Evolutionary conservation across 2,888 invertebrate genomes (phyloP).

Genomic region (Resseliella maxima): DNA sequence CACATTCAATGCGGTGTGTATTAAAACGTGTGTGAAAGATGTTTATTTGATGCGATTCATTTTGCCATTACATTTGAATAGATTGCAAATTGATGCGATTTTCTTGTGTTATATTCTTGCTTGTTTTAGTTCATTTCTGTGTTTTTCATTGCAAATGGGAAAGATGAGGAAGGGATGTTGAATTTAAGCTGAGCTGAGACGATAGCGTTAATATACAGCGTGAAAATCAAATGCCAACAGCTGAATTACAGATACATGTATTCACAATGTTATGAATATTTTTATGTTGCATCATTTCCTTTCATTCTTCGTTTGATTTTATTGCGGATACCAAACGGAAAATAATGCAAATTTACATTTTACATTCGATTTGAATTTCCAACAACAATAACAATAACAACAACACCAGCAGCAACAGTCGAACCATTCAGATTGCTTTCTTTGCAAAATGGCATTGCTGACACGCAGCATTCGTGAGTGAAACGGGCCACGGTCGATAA

Average conservation of each 20-base stretch:
- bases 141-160: not conserved
- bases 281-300: slow-evolving; percentile 11
- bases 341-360: slow-evolving; percentile 53
- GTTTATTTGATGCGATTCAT: slow-evolving; percentile 41
- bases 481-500: not conserved
- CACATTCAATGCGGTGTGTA: slow-evolving; percentile 19
- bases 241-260: slow-evolving; percentile 25
- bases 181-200: not conserved
- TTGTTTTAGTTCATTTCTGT: not conserved
- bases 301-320: not conserved
- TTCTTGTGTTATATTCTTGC: too few relatives aligned
- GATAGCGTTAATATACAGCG: not conserved
- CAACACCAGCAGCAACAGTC: too few relatives aligned
- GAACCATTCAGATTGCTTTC: not conserved
- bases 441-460: not conserved
- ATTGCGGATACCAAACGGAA: slow-evolving; percentile 21
- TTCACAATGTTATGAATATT: slow-evolving; percentile 33
- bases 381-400: not conserved
- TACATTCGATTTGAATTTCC: slow-evolving; percentile 38
- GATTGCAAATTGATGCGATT: slow-evolving; percentile 53
- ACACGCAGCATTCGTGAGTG: not conserved
- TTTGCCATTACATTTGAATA: slow-evolving; percentile 51
- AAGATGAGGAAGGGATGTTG: not conserved
- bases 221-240: not conserved
- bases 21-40: slow-evolving; percentile 36